These are phyloP conservation scores for Zaprionus nigranus DNA, from an alignment of 1,140 invertebrate genomes.

Conservation along the genomic window DNA sequence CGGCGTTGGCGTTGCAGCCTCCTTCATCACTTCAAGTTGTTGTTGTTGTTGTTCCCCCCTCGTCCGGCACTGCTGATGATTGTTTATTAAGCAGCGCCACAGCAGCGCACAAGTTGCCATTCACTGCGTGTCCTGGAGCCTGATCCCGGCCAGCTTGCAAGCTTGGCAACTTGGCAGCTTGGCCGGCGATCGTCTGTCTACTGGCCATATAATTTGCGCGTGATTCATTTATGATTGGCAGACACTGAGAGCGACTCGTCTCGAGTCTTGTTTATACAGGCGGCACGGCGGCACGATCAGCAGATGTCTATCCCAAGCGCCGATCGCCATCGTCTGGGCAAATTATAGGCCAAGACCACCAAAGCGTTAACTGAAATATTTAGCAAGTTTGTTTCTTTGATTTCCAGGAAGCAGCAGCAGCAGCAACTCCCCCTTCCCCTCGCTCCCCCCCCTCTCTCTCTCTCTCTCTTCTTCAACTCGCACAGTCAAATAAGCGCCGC, in stretches of 20 bases:
- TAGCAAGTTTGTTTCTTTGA: conserved; percentile 83
- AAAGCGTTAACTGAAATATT: conserved; percentile 83
- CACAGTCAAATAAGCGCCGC: conserved; percentile 71
- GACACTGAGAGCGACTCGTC: conserved; percentile 33
- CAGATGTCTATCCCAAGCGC: conserved; percentile 47
- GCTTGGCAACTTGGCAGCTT: conserved; percentile 2
- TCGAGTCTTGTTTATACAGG: conserved; percentile 74
- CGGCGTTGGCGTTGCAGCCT: conserved; percentile 65
- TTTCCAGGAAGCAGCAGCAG: conserved; percentile 74
- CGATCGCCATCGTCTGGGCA: conserved; percentile 54
- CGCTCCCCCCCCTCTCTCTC: too few relatives aligned
- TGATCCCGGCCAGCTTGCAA: conserved; percentile 40
- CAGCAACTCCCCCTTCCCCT: not conserved
- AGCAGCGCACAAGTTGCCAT: conserved; percentile 13
- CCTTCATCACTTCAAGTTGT: conserved; percentile 50
- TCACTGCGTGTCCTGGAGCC: conserved; percentile 69
- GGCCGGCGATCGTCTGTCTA: conserved; percentile 17
- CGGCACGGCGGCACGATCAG: conserved; percentile 45
- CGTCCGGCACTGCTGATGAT: conserved; percentile 65
- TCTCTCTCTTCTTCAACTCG: not conserved
- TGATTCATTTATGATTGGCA: conserved; percentile 82
- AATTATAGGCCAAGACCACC: conserved; percentile 82
- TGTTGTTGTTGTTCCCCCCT: conserved; percentile 41
- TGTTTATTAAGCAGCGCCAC: conserved; percentile 82
- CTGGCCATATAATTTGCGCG: conserved; percentile 79